Conservation (phyloP, 2,797 vertebrate species). For the Crypturellus tataupa region DNA sequence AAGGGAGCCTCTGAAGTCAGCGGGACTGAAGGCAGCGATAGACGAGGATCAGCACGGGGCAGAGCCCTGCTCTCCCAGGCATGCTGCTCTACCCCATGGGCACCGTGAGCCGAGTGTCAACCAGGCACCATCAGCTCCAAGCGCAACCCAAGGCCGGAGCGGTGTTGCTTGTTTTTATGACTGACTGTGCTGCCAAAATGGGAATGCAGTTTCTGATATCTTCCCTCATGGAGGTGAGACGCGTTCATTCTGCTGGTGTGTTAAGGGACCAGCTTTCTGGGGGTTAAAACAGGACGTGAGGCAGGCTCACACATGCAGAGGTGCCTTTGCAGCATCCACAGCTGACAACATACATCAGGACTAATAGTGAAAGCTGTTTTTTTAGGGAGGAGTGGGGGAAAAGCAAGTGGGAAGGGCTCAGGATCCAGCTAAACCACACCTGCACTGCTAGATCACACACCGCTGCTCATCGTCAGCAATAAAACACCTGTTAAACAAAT, state of each 20-base stretch:
- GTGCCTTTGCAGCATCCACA: background rate
- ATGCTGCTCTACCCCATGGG: background rate
- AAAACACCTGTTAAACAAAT: background rate
- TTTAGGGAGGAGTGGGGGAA: accelerated
- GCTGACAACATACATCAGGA: background rate
- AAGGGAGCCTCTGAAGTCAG: background rate
- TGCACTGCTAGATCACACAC: background rate
- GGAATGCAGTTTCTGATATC: background rate
- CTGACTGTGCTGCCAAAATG: background rate
- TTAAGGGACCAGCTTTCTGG: accelerated
- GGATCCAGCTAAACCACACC: background rate
- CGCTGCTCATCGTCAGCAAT: background rate
- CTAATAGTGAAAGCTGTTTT: background rate
- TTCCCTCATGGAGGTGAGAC: background rate
- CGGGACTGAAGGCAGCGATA: background rate
- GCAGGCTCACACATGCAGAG: background rate
- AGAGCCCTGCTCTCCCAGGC: background rate
- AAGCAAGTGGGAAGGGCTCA: background rate
- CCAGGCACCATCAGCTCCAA: background rate
- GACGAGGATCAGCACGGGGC: accelerated
- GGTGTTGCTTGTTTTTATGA: background rate
- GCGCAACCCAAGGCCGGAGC: background rate
- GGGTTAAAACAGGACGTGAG: background rate
- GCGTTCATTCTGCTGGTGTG: background rate
- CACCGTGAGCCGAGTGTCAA: background rate